Conservation (phyloP, 2,113 vertebrate species). For the human (Homo sapiens) region GRCh38 chr11:125891001-125891500, state of each 20-base stretch:
- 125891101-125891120: neutral
- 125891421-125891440: constrained; percentile 31
- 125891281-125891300: neutral
- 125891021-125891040: neutral
- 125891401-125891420: constrained; percentile 53
- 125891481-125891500: neutral
- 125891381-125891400: constrained; percentile 5
- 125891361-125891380: neutral
- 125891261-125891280: neutral
- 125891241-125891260: neutral
- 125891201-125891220: neutral
- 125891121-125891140: constrained; percentile 21
- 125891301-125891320: neutral
- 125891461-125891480: constrained; percentile 56
- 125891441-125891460: constrained; percentile 5
- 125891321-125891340: neutral
- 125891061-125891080: neutral
- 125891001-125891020: neutral
- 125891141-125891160: neutral
- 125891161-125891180: neutral
- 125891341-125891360: neutral
- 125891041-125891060: constrained; percentile 20
- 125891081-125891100: neutral
- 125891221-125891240: neutral
- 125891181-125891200: neutral